Base-by-base conservation (phyloP, 2,113 vertebrate species). In the Lutjanus erythropterus region DNA sequence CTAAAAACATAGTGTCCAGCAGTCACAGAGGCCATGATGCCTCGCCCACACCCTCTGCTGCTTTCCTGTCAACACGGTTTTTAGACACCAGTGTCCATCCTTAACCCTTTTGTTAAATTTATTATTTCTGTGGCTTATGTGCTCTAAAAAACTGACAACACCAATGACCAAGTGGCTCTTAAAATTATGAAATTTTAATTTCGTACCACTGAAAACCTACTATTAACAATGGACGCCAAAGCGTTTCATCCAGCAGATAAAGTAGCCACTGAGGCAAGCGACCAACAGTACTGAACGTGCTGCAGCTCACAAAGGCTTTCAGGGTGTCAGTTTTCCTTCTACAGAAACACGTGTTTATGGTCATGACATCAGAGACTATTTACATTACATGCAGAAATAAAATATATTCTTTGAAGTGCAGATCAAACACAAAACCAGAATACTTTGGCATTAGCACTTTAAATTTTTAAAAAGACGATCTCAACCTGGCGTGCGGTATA, bases 351-450 rank as follows among this genome's bases (percentile, higher is more conserved):
- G 25, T 64, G 59, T 72, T 59, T 71, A 65, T 56, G 66, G 44
- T 44, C 35, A 56, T 84, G 79, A 88, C 74, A 88, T 88, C 84
- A 80, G 67, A 2, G 18, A 41, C 75, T 83, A 86, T 83, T 80
- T 59, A 41, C 41, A 69, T 75, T n/a, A 71, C 47, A 60, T 9
- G 2, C 47, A 62, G 33, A 64, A 75, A 79, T 66, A 61, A 49
- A 49, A 74, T 1, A 59, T 66, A 35, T 42, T 64, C 71, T 86
- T 64, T 82, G 59, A 86, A 78, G 68, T 53, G 21, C 33, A 78
- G 60, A 52, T 84, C 60, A 80, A 71, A 83, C 78, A 64, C 46
- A 60, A 47, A 62, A 21, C 33, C 31, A 47, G 12, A 69, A 69
- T 66, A 23, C 56, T 68, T 59, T 46, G 60, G 55, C 3, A 68